These are phyloP conservation scores for Macrotis lagotis DNA, from an alignment of 2,113 vertebrate species.

Conservation along the genomic window DNA sequence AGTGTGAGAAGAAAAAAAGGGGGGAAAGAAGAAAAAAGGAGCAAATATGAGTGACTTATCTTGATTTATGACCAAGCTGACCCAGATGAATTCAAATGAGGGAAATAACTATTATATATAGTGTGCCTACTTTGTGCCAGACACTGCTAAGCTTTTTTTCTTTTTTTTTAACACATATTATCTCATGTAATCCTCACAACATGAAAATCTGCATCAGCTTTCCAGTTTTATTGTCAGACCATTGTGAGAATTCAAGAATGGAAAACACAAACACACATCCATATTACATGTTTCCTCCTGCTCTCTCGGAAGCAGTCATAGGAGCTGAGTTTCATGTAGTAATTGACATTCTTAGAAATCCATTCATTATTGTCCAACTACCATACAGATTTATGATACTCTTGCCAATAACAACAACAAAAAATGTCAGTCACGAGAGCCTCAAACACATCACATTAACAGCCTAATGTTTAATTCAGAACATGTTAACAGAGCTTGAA, in stretches of 20 bases:
- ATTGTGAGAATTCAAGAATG: neutral
- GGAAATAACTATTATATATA: neutral
- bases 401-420: neutral
- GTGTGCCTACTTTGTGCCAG: neutral
- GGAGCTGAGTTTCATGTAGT: neutral
- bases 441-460: neutral
- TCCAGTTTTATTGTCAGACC: neutral
- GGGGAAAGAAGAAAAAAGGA: neutral
- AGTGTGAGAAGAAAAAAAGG: neutral
- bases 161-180: neutral
- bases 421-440: neutral
- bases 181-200: neutral
- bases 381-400: conserved; percentile 14
- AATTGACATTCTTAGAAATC: conserved; percentile 11
- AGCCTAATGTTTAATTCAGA: conserved; percentile 23
- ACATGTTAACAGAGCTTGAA: conserved; percentile 37
- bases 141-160: neutral
- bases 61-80: neutral
- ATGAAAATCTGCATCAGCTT: neutral
- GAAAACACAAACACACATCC: neutral
- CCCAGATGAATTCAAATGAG: neutral
- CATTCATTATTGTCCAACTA: neutral
- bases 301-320: neutral
- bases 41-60: neutral
- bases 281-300: neutral